These are phyloP conservation scores for Aethina tumida DNA, from an alignment of 1,140 invertebrate genomes.

Conservation along the genomic window DNA sequence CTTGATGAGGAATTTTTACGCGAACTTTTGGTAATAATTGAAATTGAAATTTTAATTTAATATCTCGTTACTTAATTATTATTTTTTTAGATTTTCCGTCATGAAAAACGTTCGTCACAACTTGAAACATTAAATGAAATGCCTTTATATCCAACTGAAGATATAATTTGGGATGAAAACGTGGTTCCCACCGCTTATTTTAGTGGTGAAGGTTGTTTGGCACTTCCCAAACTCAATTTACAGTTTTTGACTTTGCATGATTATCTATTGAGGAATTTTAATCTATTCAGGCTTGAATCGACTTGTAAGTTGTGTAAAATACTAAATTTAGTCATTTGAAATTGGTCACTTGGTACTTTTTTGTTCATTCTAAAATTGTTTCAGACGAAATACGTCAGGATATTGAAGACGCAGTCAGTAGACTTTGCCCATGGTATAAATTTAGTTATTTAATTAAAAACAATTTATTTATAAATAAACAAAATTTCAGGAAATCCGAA, in stretches of 20 bases:
- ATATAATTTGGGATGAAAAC: conserved; percentile 99
- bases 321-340: background rate
- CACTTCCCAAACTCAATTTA: conserved; percentile 94
- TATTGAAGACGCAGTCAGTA: conserved; percentile 91
- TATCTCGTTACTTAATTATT: conserved; percentile 4
- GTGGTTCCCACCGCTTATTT: conserved; percentile 97
- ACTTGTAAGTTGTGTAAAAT: conserved; percentile 64
- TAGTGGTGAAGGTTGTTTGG: conserved; percentile 88
- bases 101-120: conserved; percentile 85
- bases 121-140: conserved; percentile 93
- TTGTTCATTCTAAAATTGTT: conserved; percentile 24
- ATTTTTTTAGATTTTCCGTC: conserved; percentile 60
- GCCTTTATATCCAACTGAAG: conserved; percentile 97
- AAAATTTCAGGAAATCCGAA: conserved; percentile 62
- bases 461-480: conserved; percentile 2
- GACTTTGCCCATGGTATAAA: conserved; percentile 92
- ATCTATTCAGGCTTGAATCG: conserved; percentile 94
- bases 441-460: no score
- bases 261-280: conserved; percentile 95
- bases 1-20: conserved; percentile 71
- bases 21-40: conserved; percentile 65
- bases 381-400: conserved; percentile 96
- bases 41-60: background rate
- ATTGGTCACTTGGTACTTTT: background rate
- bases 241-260: conserved; percentile 98